Base-by-base conservation (phyloP, 2,888 invertebrate genomes). In the Melolontha melolontha region DNA sequence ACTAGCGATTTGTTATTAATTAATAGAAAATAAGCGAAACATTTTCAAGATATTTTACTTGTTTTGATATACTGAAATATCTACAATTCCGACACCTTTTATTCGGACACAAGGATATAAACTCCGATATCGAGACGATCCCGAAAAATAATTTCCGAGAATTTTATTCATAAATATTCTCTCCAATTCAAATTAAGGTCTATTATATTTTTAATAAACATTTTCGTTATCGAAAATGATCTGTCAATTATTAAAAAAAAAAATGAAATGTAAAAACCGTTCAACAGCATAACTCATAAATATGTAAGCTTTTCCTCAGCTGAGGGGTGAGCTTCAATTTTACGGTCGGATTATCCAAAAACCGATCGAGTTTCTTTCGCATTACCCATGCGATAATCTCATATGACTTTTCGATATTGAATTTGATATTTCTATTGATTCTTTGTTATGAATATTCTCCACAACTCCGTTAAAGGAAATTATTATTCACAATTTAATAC, bases 391-490 rank as follows among this genome's bases (percentile, higher is more conserved):
- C 49, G 17, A 49, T 22, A 49, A 49, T 16, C 49, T 17, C 49
- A 49, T 49, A 49, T 49, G 49, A 22, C 49, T 49, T 49, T 49
- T 49, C 22, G 49, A 17, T 49, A 49, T 49, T 49, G 49, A 49
- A 49, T 49, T 49, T 17, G 17, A 22, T 17, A 49, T 49, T 16
- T n/a, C 17, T n/a, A 49, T 49, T 49, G 49, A 49, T 49, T 22
- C 49, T 49, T 2, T 22, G 49, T 17, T 17, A 11, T 22, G 49
- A 17, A 17, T 49, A 49, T 7, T 49, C 16, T 16, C 5, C 22
- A 2, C 2, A 49, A 49, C 5, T 6, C 17, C 49, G 22, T 6
- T 49, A 34, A 34, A 34, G 10, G 34, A 34, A 34, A 6, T 34
- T 6, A 34, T 34, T 34, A 34, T 34, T 34, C 7, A 6, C 34